Evolutionary conservation across 2,888 invertebrate species (phyloP), one percentile per base, ranked within the genome.

Genomic region (Chorisops tibialis): DNA sequence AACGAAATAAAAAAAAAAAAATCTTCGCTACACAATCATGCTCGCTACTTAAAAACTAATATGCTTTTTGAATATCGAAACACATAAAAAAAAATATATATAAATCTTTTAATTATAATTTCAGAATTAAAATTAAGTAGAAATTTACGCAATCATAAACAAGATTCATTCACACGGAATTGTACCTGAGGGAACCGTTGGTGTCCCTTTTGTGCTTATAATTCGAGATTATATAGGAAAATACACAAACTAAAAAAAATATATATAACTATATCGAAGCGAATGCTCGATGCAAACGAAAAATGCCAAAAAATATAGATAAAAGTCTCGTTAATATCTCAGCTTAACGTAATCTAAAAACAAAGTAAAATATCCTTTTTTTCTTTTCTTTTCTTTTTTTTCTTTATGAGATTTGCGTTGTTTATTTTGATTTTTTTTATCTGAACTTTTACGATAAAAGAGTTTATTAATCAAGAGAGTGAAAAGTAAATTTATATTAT

Each of bases 321-420:
- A 30, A 35, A 73, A 68, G 73, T 75, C 74, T 75, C 78, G 78
- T 79, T 78, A 78, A 74, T 73, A 75, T 77, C 77, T 70, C 70
- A 22, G 22, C 18, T 12, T 48, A 61, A 49, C 63, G 59, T 58
- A 59, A 47, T 52, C 41, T 71, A 72, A 69, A 70, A 70, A 70
- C 60, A 43, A 54, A 37, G 43, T 16, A 48, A 48, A 66, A 61
- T 66, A 66, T 75, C 48, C 24, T 45, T 60, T 63, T 54, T 48
- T 60, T 38, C 19, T 49, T 48, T 35, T 21, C 37, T 41, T 41
- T 50, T 56, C 24, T 45, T 18, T 19, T 21, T 59, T 59, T 79
- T 59, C 79, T 80, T 80, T 80, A 63, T 80, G 80, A 66, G 79
- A 80, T 5, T 67, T 80, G 66, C 65, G 67, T 65, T 66, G 68